These are phyloP conservation scores for Pachyseris speciosa DNA, from an alignment of 64 coral and sea anemone species.

Conservation along the genomic window DNA sequence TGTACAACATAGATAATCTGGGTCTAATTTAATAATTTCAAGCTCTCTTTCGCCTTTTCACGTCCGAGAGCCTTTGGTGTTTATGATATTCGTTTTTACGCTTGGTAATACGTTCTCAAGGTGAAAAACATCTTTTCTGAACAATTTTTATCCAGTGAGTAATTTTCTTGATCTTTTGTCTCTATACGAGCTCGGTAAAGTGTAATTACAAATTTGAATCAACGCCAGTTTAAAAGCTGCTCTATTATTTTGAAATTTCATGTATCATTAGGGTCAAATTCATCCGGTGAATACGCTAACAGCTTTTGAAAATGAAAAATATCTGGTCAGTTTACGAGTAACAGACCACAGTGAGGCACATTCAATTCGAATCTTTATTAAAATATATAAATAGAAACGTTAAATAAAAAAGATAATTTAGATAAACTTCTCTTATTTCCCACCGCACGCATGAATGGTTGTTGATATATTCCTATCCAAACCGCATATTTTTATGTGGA, in stretches of 20 bases:
- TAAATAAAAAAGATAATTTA: constrained; percentile 8
- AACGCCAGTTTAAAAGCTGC: not conserved
- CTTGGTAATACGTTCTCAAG: not conserved
- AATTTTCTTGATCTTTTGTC: not conserved
- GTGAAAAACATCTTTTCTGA: too few species aligned
- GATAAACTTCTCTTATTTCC: not conserved
- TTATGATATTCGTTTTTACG: not conserved
- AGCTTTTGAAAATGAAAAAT: not conserved
- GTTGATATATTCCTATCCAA: constrained; percentile 15
- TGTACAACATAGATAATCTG: not conserved
- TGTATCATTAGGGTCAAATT: not conserved
- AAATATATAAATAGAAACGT: not conserved
- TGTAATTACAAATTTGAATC: not conserved
- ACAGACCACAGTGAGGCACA: not conserved
- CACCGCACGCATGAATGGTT: not conserved
- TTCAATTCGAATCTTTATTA: constrained; percentile 14
- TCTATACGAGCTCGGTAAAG: not conserved
- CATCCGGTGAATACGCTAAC: not conserved
- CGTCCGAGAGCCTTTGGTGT: too few species aligned
- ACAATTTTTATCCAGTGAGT: not conserved
- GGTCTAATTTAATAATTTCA: not conserved
- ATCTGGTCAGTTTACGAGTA: not conserved
- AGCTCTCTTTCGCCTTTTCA: not conserved
- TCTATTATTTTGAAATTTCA: not conserved
- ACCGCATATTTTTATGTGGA: not conserved